Percentiles rank a stretch among this genome's conserved stretches.
Conservation (phyloP, 2,797 vertebrate genomes). For the Notoglanidium macrostoma region DNA sequence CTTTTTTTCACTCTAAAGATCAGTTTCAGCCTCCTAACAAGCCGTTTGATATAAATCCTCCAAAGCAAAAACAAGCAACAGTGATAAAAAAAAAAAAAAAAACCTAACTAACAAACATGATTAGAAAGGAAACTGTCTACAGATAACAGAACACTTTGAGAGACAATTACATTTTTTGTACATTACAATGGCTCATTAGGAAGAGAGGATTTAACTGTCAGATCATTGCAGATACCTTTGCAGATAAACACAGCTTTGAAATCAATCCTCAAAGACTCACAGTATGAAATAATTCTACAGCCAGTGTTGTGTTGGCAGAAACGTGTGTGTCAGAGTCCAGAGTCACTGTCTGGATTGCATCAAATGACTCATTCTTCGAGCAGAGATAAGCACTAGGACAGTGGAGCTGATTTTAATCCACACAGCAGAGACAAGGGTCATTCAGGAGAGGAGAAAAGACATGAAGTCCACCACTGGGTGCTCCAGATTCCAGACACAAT, state of each 20-base stretch:
- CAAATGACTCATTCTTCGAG: slow-evolving; percentile 36
- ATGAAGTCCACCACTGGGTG: background rate
- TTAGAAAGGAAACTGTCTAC: background rate
- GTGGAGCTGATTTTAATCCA: slow-evolving; percentile 19
- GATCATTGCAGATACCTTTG: slow-evolving; percentile 18
- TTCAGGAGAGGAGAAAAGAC: background rate
- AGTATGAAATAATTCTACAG: slow-evolving; percentile 34
- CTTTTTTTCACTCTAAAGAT: slow-evolving; percentile 11
- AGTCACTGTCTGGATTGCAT: slow-evolving; percentile 42
- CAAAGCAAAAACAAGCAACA: slow-evolving; percentile 15
- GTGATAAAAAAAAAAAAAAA: background rate
- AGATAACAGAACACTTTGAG: background rate
- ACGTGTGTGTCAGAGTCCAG: slow-evolving; percentile 49
- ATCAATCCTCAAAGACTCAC: slow-evolving; percentile 15
- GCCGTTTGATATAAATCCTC: background rate
- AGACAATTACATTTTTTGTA: background rate
- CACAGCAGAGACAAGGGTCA: slow-evolving; percentile 15
- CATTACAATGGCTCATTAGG: slow-evolving; percentile 23
- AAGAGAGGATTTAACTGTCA: background rate
- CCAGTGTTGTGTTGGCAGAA: slow-evolving; percentile 25
- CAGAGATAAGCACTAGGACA: slow-evolving; percentile 39
- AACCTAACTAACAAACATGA: background rate
- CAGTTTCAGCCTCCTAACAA: slow-evolving; percentile 1
- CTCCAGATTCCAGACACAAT: slow-evolving; percentile 1
- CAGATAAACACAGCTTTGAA: slow-evolving; percentile 10